phyloP scores from a whole-genome alignment of 2,797 vertebrate species.

The Vireo griseus region DNA sequence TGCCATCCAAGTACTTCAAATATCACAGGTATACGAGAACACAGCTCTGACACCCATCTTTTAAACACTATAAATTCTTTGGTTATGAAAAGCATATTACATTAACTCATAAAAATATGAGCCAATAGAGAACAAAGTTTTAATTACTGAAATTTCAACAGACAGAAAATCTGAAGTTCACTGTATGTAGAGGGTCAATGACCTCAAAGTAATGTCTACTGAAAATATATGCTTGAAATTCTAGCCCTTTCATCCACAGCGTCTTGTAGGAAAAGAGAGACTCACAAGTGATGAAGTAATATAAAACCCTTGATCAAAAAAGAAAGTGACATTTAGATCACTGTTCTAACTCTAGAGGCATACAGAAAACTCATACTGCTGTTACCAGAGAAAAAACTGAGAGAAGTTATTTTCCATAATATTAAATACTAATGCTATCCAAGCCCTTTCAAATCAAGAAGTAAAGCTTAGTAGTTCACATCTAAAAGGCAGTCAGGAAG shows the following conservation, averaged over 20 bases:
- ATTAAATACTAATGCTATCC: background rate
- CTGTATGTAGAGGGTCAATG: background rate
- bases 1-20: background rate
- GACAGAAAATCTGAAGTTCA: background rate
- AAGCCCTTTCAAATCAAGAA: background rate
- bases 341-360: background rate
- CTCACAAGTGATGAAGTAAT: background rate
- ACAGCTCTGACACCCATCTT: background rate
- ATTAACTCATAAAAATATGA: background rate
- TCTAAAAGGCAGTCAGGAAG: background rate
- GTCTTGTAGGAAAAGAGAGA: background rate
- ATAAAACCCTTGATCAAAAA: background rate
- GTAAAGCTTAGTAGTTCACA: background rate
- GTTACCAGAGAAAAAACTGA: background rate
- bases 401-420: background rate
- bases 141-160: background rate
- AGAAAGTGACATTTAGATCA: background rate
- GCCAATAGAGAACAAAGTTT: background rate
- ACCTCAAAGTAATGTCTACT: background rate
- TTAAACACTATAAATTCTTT: background rate
- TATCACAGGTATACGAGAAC: accelerated
- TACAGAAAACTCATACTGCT: background rate
- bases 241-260: background rate
- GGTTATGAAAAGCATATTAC: background rate
- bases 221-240: background rate